Base-by-base conservation (phyloP, 2,797 vertebrate species). In the Peromyscus eremicus region DNA sequence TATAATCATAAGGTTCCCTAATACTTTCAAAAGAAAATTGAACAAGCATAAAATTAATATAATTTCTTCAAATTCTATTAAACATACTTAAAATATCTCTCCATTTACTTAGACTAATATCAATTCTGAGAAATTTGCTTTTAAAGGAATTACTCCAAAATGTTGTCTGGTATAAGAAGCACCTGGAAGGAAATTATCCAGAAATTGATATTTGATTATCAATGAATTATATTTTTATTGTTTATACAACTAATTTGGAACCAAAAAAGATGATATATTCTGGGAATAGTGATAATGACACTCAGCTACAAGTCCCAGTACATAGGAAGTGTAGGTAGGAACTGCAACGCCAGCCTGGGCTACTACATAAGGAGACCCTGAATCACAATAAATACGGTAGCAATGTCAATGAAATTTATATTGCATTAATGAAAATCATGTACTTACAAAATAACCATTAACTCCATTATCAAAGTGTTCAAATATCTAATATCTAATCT, bases 1-100 rank as follows among this genome's bases (percentile, higher is more conserved):
- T 88, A 91, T 57, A 92, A 17, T 89, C 10, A 60, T 70, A 93
- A 88, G 29, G 57, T 75, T 92, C 89, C 64, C 91, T 34, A 84
- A 79, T 25, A n/a, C 83, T 75, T 95, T 68, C 9, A 68, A 89
- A 93, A 96, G 23, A 79, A 96, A 95, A 62, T 66, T 76, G 19
- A 71, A 55, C 6, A 57, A 21, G 5, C 46, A 75, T 32, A 17
- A 87, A 90, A 96, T 73, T 57, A 75, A 40, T 62, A 76, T 43
- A 75, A 94, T 73, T 17, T 96, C 27, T 91, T 91, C 14, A 85
- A 23, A 7, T 75, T 13, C 34, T 92, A 43, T 71, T 91, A 4
- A 40, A 66, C 25, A 76, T 34, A 86, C 90, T 88, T 73, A 57
- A 91, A 96, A 84, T 89, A 89, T 62, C 76, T 16, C 46, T 80